A percentile compares a stretch with the other conserved stretches of the same genome.
Conservation (phyloP, 2,797 vertebrate species). For the Corythornis leucogaster region DNA sequence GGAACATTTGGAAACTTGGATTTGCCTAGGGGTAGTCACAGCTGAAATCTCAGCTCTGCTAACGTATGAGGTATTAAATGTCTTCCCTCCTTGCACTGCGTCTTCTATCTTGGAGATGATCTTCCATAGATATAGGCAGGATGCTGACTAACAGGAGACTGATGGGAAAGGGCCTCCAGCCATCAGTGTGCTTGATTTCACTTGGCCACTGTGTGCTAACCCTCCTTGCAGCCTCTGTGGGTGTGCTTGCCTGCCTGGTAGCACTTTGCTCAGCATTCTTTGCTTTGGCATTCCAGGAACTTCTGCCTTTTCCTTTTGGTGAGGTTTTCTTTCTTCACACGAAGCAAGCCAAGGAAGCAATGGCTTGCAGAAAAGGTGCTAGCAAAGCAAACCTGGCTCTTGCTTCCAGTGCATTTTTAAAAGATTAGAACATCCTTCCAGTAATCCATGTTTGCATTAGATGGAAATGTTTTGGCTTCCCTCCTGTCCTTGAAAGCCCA, state of each 20-base stretch:
- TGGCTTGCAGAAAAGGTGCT: slow-evolving; percentile 43
- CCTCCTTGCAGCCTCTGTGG: background rate
- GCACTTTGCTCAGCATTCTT: slow-evolving; percentile 1
- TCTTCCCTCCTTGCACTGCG: background rate
- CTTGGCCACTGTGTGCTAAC: background rate
- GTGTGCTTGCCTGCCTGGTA: background rate
- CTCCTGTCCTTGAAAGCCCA: slow-evolving; percentile 62
- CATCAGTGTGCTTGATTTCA: background rate
- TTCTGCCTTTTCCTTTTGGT: slow-evolving; percentile 14
- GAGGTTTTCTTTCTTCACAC: slow-evolving; percentile 18
- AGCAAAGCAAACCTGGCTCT: slow-evolving; percentile 62
- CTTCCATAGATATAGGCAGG: background rate
- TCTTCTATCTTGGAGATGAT: background rate
- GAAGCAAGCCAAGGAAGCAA: background rate
- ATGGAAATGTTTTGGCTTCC: slow-evolving; percentile 62
- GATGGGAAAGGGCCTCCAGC: background rate
- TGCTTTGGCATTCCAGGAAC: background rate
- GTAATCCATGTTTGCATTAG: slow-evolving; percentile 69
- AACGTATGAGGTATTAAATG: background rate
- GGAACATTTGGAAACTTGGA: slow-evolving; percentile 62
- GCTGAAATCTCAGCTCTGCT: slow-evolving; percentile 16
- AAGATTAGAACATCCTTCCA: slow-evolving; percentile 67
- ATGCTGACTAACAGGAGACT: background rate
- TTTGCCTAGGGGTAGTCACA: background rate
- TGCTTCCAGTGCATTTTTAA: slow-evolving; percentile 55